Base-by-base conservation (phyloP, 2,888 invertebrate species). In the Hirtodrosophila cameraria region DNA sequence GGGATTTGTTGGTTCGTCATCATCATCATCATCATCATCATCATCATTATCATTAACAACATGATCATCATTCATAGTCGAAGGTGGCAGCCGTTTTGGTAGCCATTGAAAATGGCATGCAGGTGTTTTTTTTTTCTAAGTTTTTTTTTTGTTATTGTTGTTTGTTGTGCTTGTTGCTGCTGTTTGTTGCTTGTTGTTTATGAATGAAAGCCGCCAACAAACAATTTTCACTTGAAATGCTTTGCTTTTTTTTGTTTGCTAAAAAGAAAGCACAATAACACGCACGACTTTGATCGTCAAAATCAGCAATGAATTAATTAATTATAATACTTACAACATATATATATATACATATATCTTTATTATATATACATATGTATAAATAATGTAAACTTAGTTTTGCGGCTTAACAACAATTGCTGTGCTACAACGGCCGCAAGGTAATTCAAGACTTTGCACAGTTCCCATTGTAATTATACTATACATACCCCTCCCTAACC, bases 61-160 rank as follows among this genome's bases (percentile, higher is more conserved):
- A 54, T 60, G 43, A 36, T 45, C 60, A 33, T 49, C 67, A 46
- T 55, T 72, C 55, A 73, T 16, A 62, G 63, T 9, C 41, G 55
- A 72, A 69, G 72, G 75, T 69, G 62, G 70, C 58, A 41, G 53
- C 36, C 52, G 57, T 69, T 70, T 78, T 68, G 23, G 62, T 66
- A 67, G 81, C 64, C 80, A 82, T 82, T 85, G 86, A 79, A 79
- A 70, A 66, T 75, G 66, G 66, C 59, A 48, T 69, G 80, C 86
- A 79, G 80, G 86, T 86, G 75, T 78, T 59, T 54, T 59, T 25
- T n/a, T n/a, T n/a, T n/a, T n/a, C n/a, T n/a, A n/a, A n/a, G 42
- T 38, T 52, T 16, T 31, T 38, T 68, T 20, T 42, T 28, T 28
- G 18, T 28, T 25, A 12, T 27, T 18, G 52, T 31, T 41, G 35